Percentiles rank a stretch among this genome's conserved stretches.
Evolutionary conservation across 2,113 vertebrate genomes (phyloP).

Genomic region (Gobiocypris rarus): DNA sequence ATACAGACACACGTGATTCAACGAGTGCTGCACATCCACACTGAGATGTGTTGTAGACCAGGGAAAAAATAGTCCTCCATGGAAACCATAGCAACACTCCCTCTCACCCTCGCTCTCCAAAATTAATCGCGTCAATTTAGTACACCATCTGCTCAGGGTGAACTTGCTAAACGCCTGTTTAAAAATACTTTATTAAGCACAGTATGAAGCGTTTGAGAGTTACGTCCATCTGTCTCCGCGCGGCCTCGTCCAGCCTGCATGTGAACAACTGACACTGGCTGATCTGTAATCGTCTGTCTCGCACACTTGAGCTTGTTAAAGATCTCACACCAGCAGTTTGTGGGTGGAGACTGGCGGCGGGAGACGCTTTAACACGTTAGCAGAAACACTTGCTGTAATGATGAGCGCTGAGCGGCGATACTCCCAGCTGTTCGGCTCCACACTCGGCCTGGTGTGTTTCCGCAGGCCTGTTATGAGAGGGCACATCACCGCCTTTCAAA

Average conservation of each 20-base stretch:
- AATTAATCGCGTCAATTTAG: constrained; percentile 80
- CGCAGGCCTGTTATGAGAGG: background rate
- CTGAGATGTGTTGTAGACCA: background rate
- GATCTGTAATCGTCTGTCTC: constrained; percentile 24
- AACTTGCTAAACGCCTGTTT: constrained; percentile 76
- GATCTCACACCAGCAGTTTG: background rate
- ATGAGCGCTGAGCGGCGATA: background rate
- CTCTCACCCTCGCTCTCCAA: constrained; percentile 60
- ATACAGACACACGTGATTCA: background rate
- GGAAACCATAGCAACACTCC: constrained; percentile 25
- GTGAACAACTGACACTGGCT: constrained; percentile 35
- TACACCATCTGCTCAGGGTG: constrained; percentile 77
- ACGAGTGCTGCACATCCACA: background rate
- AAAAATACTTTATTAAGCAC: constrained; percentile 80
- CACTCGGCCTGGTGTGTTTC: background rate
- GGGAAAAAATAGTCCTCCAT: background rate
- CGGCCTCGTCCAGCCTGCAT: constrained; percentile 58
- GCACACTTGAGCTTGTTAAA: constrained; percentile 2
- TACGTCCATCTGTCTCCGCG: constrained; percentile 73
- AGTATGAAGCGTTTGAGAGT: constrained; percentile 69
- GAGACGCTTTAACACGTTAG: background rate
- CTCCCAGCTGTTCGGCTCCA: background rate
- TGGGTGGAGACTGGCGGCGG: constrained; percentile 10
- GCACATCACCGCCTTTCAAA: background rate
- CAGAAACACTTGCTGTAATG: constrained; percentile 18